Evolutionary conservation across 2,888 invertebrate species (phyloP).

Genomic region (Chrysolina haemoptera): DNA sequence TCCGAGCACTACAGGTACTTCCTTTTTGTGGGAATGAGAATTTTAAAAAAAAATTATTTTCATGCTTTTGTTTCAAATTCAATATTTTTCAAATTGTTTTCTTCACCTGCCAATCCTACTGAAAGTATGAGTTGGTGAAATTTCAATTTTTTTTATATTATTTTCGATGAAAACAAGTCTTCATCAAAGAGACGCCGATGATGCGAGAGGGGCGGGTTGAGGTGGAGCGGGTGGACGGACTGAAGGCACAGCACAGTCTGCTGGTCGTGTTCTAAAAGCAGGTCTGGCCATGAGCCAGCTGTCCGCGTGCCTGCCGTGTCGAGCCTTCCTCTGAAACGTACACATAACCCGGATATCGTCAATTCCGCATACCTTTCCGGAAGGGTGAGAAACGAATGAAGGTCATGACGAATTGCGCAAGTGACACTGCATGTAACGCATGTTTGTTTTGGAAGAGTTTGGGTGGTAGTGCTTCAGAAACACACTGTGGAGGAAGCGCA

Average conservation of each 20-base stretch:
- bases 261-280: slow-evolving; percentile 66
- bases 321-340: slow-evolving; percentile 52
- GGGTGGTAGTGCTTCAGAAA: background rate
- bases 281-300: slow-evolving; percentile 63
- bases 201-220: slow-evolving; percentile 26
- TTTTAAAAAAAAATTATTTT: too few species aligned
- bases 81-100: too few species aligned
- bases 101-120: too few species aligned
- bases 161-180: background rate
- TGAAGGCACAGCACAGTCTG: slow-evolving; percentile 57
- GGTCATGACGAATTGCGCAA: slow-evolving; percentile 15
- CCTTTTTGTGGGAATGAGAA: too few species aligned
- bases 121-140: too few species aligned
- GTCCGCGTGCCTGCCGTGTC: slow-evolving; percentile 64
- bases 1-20: too few species aligned
- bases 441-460: background rate
- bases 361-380: slow-evolving; percentile 38
- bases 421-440: background rate
- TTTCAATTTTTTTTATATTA: background rate
- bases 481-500: too few species aligned
- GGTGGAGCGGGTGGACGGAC: slow-evolving; percentile 33
- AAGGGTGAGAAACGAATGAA: slow-evolving; percentile 11
- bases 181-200: slow-evolving; percentile 10
- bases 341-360: slow-evolving; percentile 38
- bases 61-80: too few species aligned